Base-by-base conservation (phyloP, 2,797 vertebrate species). In the Leptatherina wallacei region DNA sequence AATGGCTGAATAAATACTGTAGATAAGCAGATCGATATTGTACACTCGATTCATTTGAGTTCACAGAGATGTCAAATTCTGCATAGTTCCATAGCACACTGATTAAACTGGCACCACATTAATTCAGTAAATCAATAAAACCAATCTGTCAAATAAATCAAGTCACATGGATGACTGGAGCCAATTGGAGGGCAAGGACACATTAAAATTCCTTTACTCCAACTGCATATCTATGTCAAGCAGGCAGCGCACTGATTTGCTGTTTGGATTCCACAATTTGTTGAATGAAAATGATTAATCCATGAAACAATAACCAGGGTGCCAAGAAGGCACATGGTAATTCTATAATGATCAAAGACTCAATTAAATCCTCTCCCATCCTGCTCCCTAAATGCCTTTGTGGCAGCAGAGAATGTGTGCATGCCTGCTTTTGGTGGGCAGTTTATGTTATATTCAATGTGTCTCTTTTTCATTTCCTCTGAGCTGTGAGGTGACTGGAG, bases 71-170 rank as follows among this genome's bases (percentile, higher is more conserved):
- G 94, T 93, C 90, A 94, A 86, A 92, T 91, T 93, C 90, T 78
- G 86, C 90, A 88, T 90, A 90, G 90, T 91, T 88, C 87, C 73
- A 83, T 88, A 83, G 88, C 87, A 78, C 89, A 83, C 90, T 92
- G 93, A 94, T 94, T 94, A 92, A 93, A 92, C 89, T 87, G 89
- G 92, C 91, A 92, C 91, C 90, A 86, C 92, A 94, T 94, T 94
- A 93, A 93, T 94, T 92, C 93, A 91, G 84, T 79, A 83, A 91
- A 94, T 95, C 94, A 90, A 95, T 95, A 93, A 90, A 93, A 93
- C 88, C 93, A 94, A 95, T 94, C 92, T 91, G 93, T 93, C 93
- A 91, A 91, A 94, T 93, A 92, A 93, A 92, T 93, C 90, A 93
- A 93, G 91, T 87, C 42, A 71, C 91, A 71, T 85, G 75, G 88